phyloP scores from a whole-genome alignment of 2,113 vertebrate species.

The Sceloporus undulatus region DNA sequence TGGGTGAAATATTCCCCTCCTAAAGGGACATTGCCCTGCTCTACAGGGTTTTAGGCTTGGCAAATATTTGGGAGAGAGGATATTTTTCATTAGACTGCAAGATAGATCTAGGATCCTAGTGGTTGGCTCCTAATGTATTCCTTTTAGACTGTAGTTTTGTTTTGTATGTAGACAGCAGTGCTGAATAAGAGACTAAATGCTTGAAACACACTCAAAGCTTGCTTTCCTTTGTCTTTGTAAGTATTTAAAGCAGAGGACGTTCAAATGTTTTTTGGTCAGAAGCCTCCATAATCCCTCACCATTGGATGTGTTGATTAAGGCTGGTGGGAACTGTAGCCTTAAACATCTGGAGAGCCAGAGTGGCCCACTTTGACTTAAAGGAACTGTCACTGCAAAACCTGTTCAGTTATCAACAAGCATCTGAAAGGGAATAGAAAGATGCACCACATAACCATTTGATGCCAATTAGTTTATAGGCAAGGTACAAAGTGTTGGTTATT shows the following conservation, averaged over 20 bases:
- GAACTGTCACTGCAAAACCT: neutral
- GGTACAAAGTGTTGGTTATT: too few relatives aligned
- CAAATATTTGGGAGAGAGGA: neutral
- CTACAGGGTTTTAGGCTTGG: neutral
- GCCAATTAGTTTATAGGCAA: too few relatives aligned
- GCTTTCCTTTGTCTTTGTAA: conserved; percentile 36
- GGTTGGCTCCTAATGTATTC: neutral
- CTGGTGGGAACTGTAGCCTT: too few relatives aligned
- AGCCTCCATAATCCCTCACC: too few relatives aligned
- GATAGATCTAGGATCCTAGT: too few relatives aligned
- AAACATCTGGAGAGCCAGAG: too few relatives aligned
- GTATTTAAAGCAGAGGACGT: too few relatives aligned
- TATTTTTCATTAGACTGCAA: neutral
- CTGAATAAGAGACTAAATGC: neutral
- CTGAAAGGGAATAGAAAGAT: neutral
- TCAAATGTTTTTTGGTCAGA: too few relatives aligned
- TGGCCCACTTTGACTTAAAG: neutral
- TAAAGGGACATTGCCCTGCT: neutral
- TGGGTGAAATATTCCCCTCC: too few relatives aligned
- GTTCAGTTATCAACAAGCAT: neutral
- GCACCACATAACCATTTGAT: too few relatives aligned
- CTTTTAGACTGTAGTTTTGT: neutral
- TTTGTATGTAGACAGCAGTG: neutral
- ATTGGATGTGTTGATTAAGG: too few relatives aligned
- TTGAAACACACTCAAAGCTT: neutral